Base-by-base conservation (phyloP, 2,888 invertebrate species). In the Sceliomorpha sp. region DNA sequence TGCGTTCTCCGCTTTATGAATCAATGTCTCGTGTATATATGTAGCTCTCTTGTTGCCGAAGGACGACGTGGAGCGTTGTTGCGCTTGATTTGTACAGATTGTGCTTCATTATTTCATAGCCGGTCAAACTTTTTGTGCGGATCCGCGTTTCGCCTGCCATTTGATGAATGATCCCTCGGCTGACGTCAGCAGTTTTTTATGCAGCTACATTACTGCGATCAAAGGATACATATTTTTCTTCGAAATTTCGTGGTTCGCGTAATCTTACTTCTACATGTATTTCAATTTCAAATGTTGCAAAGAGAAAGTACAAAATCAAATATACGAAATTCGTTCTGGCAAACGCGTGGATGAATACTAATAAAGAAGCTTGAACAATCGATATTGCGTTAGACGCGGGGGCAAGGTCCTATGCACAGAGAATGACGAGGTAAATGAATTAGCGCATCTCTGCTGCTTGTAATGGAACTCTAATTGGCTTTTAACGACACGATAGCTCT, bases 381-480 rank as follows among this genome's bases (percentile, higher is more conserved):
- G 74, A 85, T 86, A 81, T 70, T 67, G 77, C 74, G 76, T 81
- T 82, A 80, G 79, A 75, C 32, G 26, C 24, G 51, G 55, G 39
- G 32, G 80, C 71, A 76, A 73, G 73, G 56, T 59, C 39, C 62
- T 55, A 66, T 67, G 73, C 70, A 76, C 75, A 78, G 79, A 75
- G 78, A 72, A 80, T 73, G 76, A 79, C 73, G 76, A 37, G 17
- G 76, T 86, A 88, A 87, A 80, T 60, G 70, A 83, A 82, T 88
- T 84, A 86, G 72, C 72, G 72, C 72, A 72, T 74, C 80, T 78
- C 86, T 84, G 82, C 81, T 84, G 85, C 86, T 83, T 83, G 86
- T 87, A 87, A 88, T 88, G 88, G 87, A 88, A 81, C 85, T 82
- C 83, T 88, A 88, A 88, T 88, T 88, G 88, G 88, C 88, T 88